Evolutionary conservation across 2,797 vertebrate genomes (phyloP).

Genomic region (Liparis tanakae): DNA sequence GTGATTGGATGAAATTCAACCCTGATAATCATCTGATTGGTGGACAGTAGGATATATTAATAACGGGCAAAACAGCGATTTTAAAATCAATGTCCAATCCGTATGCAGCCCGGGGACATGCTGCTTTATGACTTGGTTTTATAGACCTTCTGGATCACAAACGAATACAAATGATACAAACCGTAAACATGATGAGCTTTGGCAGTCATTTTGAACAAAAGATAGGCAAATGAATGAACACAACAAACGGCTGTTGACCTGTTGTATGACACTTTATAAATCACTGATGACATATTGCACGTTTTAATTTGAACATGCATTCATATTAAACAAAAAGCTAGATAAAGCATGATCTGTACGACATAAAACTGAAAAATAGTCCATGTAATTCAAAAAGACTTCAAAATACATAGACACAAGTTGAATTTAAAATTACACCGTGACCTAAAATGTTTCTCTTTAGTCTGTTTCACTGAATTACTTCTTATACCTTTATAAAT

Average conservation of each 20-base stretch:
- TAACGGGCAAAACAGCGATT: background rate
- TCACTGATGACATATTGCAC: background rate
- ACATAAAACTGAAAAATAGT: background rate
- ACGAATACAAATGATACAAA: background rate
- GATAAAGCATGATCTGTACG: background rate
- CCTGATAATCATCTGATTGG: conserved; percentile 12
- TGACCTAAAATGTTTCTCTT: background rate
- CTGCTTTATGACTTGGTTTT: background rate
- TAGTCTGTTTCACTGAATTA: background rate
- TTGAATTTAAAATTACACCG: background rate
- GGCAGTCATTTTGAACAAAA: background rate
- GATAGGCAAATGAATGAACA: background rate
- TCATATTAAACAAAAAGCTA: background rate
- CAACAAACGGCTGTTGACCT: too few species aligned
- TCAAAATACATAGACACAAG: background rate
- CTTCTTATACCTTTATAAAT: background rate
- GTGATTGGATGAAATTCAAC: conserved; percentile 36
- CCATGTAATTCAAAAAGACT: too few species aligned
- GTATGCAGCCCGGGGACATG: background rate
- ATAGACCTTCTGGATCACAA: background rate
- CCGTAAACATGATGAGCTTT: background rate
- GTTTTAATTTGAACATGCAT: background rate
- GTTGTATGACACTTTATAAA: background rate
- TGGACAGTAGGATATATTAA: background rate
- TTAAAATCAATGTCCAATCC: background rate